Percentiles rank a stretch among this genome's conserved stretches.
Evolutionary conservation across 2,797 vertebrate species (phyloP).

Genomic region (Eospalax fontanierii): DNA sequence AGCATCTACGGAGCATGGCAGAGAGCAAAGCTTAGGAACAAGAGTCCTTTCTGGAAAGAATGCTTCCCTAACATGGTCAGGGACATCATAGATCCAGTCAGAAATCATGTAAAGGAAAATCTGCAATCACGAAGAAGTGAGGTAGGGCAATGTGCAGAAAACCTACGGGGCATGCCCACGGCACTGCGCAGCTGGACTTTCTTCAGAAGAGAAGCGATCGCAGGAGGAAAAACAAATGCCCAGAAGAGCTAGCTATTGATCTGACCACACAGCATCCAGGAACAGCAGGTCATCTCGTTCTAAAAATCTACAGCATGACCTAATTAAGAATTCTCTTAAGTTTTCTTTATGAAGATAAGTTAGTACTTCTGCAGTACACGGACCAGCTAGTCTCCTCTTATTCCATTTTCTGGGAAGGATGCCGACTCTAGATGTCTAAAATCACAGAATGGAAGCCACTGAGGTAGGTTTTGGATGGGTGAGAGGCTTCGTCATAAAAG

Average conservation of each 20-base stretch:
- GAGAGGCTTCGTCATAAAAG: constrained; percentile 11
- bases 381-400: constrained; percentile 57
- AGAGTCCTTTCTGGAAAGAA: constrained; percentile 43
- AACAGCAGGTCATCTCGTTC: constrained; percentile 67
- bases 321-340: constrained; percentile 74
- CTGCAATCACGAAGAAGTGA: constrained; percentile 1
- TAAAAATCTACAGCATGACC: constrained; percentile 78
- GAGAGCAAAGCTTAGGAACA: not conserved
- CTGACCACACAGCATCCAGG: constrained; percentile 43
- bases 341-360: constrained; percentile 70
- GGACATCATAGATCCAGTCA: not conserved
- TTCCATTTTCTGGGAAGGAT: not conserved
- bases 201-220: constrained; percentile 44
- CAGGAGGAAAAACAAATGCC: not conserved
- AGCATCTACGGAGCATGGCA: not conserved
- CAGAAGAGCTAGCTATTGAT: constrained; percentile 62
- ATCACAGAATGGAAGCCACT: not conserved
- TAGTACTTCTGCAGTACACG: constrained; percentile 13
- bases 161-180: not conserved
- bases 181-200: not conserved
- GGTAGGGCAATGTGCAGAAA: not conserved
- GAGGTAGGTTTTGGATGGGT: not conserved
- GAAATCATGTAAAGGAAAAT: constrained; percentile 57
- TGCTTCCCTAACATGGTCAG: not conserved
- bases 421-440: not conserved